Evolutionary conservation across 1,140 invertebrate genomes (phyloP).

Genomic region (Chrysoperla carnea): DNA sequence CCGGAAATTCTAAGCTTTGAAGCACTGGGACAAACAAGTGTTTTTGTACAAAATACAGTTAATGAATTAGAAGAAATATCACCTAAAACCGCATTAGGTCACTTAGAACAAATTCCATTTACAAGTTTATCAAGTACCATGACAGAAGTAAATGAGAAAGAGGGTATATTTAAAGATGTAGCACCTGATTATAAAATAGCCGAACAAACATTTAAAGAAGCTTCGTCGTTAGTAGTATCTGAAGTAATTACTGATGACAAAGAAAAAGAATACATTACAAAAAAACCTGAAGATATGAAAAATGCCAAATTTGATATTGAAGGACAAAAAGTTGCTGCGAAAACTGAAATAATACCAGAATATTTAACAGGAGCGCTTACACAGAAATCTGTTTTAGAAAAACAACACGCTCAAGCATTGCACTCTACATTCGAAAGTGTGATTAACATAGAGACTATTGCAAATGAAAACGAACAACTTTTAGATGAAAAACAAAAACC

Average conservation of each 20-base stretch:
- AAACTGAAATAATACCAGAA: conserved; percentile 22
- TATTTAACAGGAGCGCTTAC: conserved; percentile 17
- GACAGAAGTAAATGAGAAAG: conserved; percentile 17
- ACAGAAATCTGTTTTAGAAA: conserved; percentile 9
- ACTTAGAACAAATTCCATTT: conserved; percentile 16
- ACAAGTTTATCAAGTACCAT: conserved; percentile 18
- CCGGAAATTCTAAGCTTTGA: conserved; percentile 19
- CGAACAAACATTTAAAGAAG: conserved; percentile 13
- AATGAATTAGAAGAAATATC: conserved; percentile 11
- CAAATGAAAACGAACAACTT: conserved; percentile 18
- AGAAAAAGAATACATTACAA: conserved; percentile 3
- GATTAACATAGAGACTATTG: conserved; percentile 22
- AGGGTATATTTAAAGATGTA: conserved; percentile 12
- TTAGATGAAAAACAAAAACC: conserved; percentile 22
- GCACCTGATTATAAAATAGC: conserved; percentile 11
- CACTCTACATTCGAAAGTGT: conserved; percentile 25
- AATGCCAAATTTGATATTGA: conserved; percentile 23
- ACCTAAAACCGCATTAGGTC: conserved; percentile 14
- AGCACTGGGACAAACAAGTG: conserved; percentile 22
- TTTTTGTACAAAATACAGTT: conserved; percentile 15
- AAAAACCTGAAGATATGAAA: conserved; percentile 18
- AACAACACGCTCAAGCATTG: conserved; percentile 16
- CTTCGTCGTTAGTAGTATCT: conserved; percentile 9
- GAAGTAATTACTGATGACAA: conserved; percentile 9
- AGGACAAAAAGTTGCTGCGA: conserved; percentile 21